Percentiles rank a stretch among this genome's conserved stretches.
Evolutionary conservation across 2,113 vertebrate species (phyloP).

Genomic region (Peromyscus leucopus): DNA sequence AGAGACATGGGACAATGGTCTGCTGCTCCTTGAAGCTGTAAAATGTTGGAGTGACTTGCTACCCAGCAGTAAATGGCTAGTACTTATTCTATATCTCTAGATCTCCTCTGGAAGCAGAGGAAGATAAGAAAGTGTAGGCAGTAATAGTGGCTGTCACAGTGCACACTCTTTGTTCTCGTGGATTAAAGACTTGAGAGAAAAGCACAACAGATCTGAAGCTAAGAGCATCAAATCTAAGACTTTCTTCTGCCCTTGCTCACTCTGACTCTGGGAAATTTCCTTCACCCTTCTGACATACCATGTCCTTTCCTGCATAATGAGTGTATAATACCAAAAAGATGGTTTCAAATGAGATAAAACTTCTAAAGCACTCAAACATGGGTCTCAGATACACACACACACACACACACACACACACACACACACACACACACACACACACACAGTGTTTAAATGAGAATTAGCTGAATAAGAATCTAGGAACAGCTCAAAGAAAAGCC

Average conservation of each 20-base stretch:
- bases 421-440: too few relatives aligned
- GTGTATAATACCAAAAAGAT: neutral
- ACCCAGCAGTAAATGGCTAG: neutral
- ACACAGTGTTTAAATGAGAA: neutral
- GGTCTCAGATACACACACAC: neutral
- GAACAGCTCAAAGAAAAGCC: neutral
- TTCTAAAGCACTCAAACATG: neutral
- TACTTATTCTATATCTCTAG: neutral
- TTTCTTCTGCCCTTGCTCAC: neutral
- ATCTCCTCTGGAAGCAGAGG: neutral
- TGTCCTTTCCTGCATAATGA: neutral
- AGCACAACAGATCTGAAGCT: neutral
- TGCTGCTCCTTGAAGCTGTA: neutral
- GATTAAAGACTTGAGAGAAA: neutral
- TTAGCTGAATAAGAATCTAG: neutral
- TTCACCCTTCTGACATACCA: neutral
- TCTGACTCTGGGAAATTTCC: neutral
- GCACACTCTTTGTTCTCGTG: neutral
- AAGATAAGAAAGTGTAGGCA: neutral
- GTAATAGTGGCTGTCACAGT: neutral
- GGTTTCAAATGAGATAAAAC: neutral
- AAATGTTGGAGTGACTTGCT: constrained; percentile 15
- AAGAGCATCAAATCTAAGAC: neutral
- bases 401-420: neutral
- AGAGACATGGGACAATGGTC: neutral